Conservation (phyloP, 2,113 vertebrate genomes). For the Pungitius pungitius region DNA sequence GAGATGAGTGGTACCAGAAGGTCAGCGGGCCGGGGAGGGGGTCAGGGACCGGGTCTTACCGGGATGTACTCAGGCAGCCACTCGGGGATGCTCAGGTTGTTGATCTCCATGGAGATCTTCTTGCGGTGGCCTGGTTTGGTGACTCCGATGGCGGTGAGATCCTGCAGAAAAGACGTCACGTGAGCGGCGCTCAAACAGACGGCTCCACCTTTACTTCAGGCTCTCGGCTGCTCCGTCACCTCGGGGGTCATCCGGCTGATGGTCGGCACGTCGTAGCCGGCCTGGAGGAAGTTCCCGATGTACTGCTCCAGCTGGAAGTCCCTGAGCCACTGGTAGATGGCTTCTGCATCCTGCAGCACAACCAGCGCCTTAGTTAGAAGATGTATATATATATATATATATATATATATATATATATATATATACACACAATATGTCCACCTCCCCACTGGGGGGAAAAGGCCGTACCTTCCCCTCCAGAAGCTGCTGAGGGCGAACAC, state of each 20-base stretch:
- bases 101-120: slow-evolving; percentile 93
- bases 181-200: neutral
- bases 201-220: neutral
- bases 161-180: slow-evolving; percentile 73
- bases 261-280: slow-evolving; percentile 94
- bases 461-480: slow-evolving; percentile 88
- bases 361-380: too few relatives aligned
- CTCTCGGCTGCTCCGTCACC: slow-evolving; percentile 71
- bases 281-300: slow-evolving; percentile 87
- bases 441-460: too few relatives aligned
- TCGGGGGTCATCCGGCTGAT: slow-evolving; percentile 98
- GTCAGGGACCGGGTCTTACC: slow-evolving; percentile 64
- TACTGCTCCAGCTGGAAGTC: slow-evolving; percentile 97
- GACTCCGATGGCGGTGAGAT: slow-evolving; percentile 94
- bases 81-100: slow-evolving; percentile 90
- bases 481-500: slow-evolving; percentile 88
- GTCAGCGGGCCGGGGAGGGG: too few relatives aligned
- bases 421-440: too few relatives aligned
- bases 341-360: slow-evolving; percentile 87
- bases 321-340: slow-evolving; percentile 93
- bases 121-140: slow-evolving; percentile 97
- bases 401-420: too few relatives aligned
- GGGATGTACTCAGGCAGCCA: slow-evolving; percentile 95
- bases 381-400: too few relatives aligned
- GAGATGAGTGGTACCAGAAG: too few relatives aligned